Evolutionary conservation across 1,140 invertebrate genomes (phyloP).

Genomic region (Bathynomus jamesi): DNA sequence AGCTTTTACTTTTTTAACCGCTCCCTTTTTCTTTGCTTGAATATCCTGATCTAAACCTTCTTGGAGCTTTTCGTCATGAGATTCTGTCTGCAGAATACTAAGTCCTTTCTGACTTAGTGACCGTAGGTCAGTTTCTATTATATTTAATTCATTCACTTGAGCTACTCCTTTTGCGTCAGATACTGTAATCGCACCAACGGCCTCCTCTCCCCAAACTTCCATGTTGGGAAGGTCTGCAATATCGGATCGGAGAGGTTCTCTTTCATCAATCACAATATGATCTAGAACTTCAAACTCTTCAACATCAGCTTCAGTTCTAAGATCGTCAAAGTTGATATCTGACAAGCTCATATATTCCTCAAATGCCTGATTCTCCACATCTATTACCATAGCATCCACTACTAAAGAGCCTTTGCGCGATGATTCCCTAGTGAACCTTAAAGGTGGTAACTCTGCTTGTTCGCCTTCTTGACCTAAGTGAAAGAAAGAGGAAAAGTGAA

Average conservation of each 20-base stretch:
- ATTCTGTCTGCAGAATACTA: conserved; percentile 17
- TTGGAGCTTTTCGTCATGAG: conserved; percentile 7
- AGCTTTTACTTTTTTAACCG: not conserved
- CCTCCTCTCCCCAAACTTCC: conserved; percentile 25
- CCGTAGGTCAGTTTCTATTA: conserved; percentile 25
- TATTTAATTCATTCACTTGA: conserved; percentile 21
- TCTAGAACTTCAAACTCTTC: conserved; percentile 61
- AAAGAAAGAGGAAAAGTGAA: too few species aligned
- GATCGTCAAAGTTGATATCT: conserved; percentile 45
- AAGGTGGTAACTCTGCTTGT: conserved; percentile 74
- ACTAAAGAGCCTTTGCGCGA: conserved; percentile 73
- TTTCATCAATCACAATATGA: conserved; percentile 27
- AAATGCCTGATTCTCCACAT: conserved; percentile 58
- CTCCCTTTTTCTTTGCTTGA: not conserved
- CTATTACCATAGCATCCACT: conserved; percentile 85
- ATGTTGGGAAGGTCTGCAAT: conserved; percentile 33
- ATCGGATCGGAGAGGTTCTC: conserved; percentile 29
- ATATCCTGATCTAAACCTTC: not conserved
- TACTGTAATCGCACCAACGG: conserved; percentile 18
- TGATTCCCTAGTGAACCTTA: conserved; percentile 79
- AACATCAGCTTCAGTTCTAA: conserved; percentile 67
- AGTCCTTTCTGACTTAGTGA: conserved; percentile 30
- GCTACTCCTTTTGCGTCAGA: conserved; percentile 23
- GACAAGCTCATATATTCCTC: conserved; percentile 69
- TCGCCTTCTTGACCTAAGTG: conserved; percentile 56